Evolutionary conservation across 2,888 invertebrate genomes (phyloP).

Genomic region (Aelia acuminata): DNA sequence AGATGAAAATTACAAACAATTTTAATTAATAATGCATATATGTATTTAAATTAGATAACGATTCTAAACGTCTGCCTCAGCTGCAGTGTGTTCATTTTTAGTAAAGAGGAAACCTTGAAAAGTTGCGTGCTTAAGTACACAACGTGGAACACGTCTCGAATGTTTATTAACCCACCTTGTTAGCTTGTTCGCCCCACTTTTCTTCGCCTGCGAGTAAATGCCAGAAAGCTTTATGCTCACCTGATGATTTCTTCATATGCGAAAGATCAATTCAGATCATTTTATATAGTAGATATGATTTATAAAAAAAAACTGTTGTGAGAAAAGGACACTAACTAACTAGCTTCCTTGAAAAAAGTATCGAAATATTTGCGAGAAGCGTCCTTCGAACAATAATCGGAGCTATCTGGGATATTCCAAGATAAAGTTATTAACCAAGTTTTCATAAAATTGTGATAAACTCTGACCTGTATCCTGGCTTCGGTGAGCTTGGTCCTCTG

Average conservation of each 20-base stretch:
- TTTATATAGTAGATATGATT: no score
- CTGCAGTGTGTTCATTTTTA: not conserved
- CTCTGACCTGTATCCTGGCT: slow-evolving; percentile 87
- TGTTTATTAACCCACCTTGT: slow-evolving; percentile 4
- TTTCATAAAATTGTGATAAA: no score
- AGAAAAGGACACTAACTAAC: no score
- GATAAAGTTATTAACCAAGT: no score
- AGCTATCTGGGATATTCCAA: no score
- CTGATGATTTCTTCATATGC: not conserved
- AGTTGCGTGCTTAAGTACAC: slow-evolving; percentile 49
- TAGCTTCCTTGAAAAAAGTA: no score
- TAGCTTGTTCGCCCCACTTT: not conserved
- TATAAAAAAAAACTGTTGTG: no score
- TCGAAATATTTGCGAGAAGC: no score
- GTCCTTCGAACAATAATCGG: no score
- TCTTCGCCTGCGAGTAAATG: not conserved
- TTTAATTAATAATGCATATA: no score
- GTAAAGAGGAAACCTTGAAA: slow-evolving; percentile 25
- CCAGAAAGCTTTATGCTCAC: not conserved
- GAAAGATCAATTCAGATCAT: not conserved
- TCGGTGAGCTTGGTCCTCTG: slow-evolving; percentile 92
- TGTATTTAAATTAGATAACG: not conserved
- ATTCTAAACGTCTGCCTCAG: not conserved
- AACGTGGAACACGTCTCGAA: slow-evolving; percentile 21
- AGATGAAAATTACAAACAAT: no score